A percentile compares a stretch with the other conserved stretches of the same genome.
Evolutionary conservation across 2,797 vertebrate genomes (phyloP).

Genomic region (Micromesistius poutassou): DNA sequence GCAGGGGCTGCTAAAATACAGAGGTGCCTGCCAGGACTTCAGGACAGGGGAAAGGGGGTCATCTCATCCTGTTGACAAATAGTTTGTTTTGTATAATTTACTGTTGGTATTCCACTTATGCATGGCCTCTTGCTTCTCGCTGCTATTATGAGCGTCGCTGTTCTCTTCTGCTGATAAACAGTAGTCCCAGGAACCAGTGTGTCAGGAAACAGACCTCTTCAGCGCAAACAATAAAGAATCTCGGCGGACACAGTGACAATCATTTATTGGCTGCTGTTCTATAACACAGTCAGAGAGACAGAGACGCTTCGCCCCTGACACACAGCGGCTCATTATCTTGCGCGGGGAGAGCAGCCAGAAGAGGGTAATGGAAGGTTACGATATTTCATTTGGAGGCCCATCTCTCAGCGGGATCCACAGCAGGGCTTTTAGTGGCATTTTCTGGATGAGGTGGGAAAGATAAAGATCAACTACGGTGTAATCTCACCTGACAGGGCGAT

Average conservation of each 20-base stretch:
- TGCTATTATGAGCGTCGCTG: neutral
- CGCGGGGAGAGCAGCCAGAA: slow-evolving; percentile 3
- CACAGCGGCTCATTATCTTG: neutral
- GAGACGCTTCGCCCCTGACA: neutral
- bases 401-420: slow-evolving; percentile 65
- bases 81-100: slow-evolving; percentile 2
- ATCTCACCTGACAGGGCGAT: slow-evolving; percentile 70
- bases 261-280: neutral
- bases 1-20: slow-evolving; percentile 67
- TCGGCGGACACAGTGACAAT: neutral
- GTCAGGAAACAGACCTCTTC: no score
- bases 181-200: no score
- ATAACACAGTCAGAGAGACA: neutral
- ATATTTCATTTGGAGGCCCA: slow-evolving; percentile 68
- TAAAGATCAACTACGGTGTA: slow-evolving; percentile 64
- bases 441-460: slow-evolving; percentile 61
- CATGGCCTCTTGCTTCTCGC: neutral
- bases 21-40: slow-evolving; percentile 15
- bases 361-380: slow-evolving; percentile 59
- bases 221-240: neutral
- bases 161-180: neutral
- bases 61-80: slow-evolving; percentile 6
- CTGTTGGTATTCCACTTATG: neutral
- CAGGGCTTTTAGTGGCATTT: slow-evolving; percentile 66
- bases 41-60: neutral